phyloP scores from a whole-genome alignment of 2,888 invertebrate species.

The Euproctis similis region DNA sequence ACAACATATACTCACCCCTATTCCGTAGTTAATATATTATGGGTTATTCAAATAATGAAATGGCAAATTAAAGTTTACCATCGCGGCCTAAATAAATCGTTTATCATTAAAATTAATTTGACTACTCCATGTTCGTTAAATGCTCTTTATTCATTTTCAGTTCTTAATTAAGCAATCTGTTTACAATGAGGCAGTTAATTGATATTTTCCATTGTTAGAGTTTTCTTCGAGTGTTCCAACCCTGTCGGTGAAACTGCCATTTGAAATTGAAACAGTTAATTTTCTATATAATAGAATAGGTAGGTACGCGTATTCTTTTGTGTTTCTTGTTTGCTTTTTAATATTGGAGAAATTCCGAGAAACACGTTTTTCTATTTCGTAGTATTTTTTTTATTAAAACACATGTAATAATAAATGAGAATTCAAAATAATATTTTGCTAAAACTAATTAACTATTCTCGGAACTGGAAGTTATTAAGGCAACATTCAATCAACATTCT shows the following conservation, averaged over 20 bases:
- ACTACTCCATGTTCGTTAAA: slow-evolving; percentile 62
- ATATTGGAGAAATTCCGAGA: no score
- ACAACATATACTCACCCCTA: no score
- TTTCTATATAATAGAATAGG: slow-evolving; percentile 13
- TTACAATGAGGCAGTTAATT: slow-evolving; percentile 73
- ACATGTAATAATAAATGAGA: no score
- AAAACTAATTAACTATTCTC: no score
- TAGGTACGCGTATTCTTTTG: no score
- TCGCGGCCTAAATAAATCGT: slow-evolving; percentile 42
- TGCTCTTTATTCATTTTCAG: slow-evolving; percentile 67
- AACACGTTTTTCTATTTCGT: no score
- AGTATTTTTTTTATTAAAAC: no score
- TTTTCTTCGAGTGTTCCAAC: slow-evolving; percentile 48
- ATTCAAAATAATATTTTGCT: no score
- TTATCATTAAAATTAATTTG: slow-evolving; percentile 73
- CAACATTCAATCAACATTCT: no score
- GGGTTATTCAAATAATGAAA: slow-evolving; percentile 30
- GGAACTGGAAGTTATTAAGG: no score
- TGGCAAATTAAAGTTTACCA: slow-evolving; percentile 40
- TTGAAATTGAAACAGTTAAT: slow-evolving; percentile 40
- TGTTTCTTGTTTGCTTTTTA: no score
- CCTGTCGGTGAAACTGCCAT: slow-evolving; percentile 33
- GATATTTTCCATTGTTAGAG: slow-evolving; percentile 59
- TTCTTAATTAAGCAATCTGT: slow-evolving; percentile 74
- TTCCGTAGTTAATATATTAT: no score